Conservation (phyloP, 2,797 vertebrate genomes). For the Sebastes miniatus region DNA sequence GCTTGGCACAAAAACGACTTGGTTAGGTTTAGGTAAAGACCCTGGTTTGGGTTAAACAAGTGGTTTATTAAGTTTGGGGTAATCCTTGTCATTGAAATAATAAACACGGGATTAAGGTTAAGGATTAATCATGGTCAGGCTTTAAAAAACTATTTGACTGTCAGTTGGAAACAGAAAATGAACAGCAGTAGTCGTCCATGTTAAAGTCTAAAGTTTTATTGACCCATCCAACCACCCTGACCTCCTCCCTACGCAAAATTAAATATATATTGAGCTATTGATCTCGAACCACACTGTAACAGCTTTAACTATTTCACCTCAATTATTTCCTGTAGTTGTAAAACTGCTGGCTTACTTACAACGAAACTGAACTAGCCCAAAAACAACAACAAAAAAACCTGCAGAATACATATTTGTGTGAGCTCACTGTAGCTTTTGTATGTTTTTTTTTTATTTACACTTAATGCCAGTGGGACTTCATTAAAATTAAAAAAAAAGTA, state of each 20-base stretch:
- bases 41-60: background rate
- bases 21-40: background rate
- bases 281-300: background rate
- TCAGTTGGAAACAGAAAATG: background rate
- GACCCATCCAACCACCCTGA: background rate
- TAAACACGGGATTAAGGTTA: background rate
- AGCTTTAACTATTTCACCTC: slow-evolving; percentile 1
- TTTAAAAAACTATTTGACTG: background rate
- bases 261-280: background rate
- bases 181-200: too few species aligned
- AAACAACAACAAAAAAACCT: background rate
- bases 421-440: slow-evolving; percentile 17
- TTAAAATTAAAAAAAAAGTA: slow-evolving; percentile 71
- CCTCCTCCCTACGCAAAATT: background rate
- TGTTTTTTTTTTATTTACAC: slow-evolving; percentile 50
- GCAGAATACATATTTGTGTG: slow-evolving; percentile 1
- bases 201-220: background rate
- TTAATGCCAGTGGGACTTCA: slow-evolving; percentile 69
- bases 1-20: background rate
- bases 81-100: background rate
- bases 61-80: background rate
- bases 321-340: background rate
- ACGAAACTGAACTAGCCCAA: background rate
- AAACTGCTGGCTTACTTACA: slow-evolving; percentile 1
- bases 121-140: background rate